These are phyloP conservation scores for Polietes domitor DNA, from an alignment of 2,888 invertebrate species.

Conservation along the genomic window DNA sequence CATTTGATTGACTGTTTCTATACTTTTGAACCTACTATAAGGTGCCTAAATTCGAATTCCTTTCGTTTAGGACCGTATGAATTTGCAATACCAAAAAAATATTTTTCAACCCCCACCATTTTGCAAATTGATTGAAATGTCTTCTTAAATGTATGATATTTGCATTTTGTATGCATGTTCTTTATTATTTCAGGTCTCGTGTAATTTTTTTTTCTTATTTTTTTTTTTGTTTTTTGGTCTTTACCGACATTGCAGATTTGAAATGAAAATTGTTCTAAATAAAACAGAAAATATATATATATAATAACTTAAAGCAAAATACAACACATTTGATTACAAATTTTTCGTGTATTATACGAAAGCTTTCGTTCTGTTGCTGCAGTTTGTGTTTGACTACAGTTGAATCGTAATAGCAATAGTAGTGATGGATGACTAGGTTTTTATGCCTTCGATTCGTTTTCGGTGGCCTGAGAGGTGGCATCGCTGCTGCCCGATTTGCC, in stretches of 20 bases:
- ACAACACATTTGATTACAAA: slow-evolving; percentile 3
- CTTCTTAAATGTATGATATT: too few species aligned
- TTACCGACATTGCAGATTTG: slow-evolving; percentile 55
- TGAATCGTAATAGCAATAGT: not conserved
- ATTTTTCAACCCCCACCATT: too few species aligned
- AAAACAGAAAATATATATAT: not conserved
- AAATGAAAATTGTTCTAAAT: slow-evolving; percentile 59
- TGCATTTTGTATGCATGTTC: slow-evolving; percentile 29
- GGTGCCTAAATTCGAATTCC: too few species aligned
- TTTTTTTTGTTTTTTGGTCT: slow-evolving; percentile 70
- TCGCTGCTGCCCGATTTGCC: slow-evolving; percentile 77
- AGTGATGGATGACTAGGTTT: not conserved
- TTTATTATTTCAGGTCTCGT: slow-evolving; percentile 25
- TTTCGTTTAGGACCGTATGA: too few species aligned
- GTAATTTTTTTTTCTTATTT: slow-evolving; percentile 65
- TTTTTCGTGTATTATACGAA: slow-evolving; percentile 68
- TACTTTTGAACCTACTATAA: too few species aligned
- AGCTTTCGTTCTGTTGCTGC: slow-evolving; percentile 78
- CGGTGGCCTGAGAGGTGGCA: slow-evolving; percentile 78
- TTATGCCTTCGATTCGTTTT: slow-evolving; percentile 79
- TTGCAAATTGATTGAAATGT: too few species aligned
- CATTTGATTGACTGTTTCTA: too few species aligned
- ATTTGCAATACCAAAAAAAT: too few species aligned
- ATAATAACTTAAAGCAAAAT: not conserved
- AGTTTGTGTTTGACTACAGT: slow-evolving; percentile 68